Conservation (phyloP, 2,797 vertebrate species). For the Gila robusta region DNA sequence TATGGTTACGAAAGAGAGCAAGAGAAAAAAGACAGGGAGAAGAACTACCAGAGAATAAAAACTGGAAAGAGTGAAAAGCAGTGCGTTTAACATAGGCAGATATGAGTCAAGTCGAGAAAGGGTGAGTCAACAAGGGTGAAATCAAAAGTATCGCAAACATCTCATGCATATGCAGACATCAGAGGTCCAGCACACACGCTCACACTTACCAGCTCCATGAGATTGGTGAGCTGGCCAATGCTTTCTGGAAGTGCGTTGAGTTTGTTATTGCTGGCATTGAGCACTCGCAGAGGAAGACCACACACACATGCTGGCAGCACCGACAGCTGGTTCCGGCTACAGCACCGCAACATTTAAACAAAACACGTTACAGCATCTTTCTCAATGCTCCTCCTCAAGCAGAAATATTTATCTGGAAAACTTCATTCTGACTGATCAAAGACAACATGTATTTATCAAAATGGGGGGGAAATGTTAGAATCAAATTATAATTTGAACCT, state of each 20-base stretch:
- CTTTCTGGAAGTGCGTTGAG: constrained; percentile 91
- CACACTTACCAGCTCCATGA: constrained; percentile 93
- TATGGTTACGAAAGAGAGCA: neutral
- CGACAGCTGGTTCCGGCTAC: constrained; percentile 94
- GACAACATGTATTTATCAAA: neutral
- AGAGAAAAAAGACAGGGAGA: neutral
- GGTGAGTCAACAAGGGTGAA: too few species aligned
- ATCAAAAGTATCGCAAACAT: neutral
- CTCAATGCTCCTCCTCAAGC: neutral
- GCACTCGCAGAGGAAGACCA: constrained; percentile 91
- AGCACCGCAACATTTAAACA: constrained; percentile 13
- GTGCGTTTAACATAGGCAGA: neutral
- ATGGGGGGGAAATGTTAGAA: neutral
- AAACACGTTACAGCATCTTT: constrained; percentile 13
- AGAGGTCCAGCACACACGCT: constrained; percentile 34
- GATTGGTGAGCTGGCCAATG: constrained; percentile 88
- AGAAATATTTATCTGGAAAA: constrained; percentile 14
- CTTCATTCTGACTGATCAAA: neutral
- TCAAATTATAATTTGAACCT: neutral
- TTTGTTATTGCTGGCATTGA: constrained; percentile 98
- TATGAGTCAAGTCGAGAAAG: neutral
- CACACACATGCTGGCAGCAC: constrained; percentile 91
- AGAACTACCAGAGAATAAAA: constrained; percentile 9
- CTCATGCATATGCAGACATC: constrained; percentile 41
- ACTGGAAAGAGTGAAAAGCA: neutral